Base-by-base conservation (phyloP, 1,140 invertebrate species). In the Drosophila littoralis region DNA sequence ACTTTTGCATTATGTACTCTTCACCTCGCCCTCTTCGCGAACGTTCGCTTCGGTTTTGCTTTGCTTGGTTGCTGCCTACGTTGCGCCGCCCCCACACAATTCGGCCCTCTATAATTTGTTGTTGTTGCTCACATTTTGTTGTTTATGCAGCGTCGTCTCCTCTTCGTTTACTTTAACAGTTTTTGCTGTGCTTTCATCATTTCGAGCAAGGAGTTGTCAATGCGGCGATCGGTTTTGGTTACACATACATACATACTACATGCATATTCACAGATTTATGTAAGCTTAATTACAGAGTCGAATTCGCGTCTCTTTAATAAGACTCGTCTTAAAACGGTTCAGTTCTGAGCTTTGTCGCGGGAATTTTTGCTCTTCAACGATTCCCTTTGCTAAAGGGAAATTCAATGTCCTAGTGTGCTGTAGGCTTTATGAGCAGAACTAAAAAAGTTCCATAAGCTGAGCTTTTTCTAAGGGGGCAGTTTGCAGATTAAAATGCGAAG, bases 81-180 rank as follows among this genome's bases (percentile, higher is more conserved):
- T 61, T 71, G 63, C 78, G 63, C 79, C 82, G 82, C 82, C 83
- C 82, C 79, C 82, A 86, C 79, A 75, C 65, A 70, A 70, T 66
- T 70, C 77, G 64, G 65, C 66, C 64, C 79, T 73, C 71, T 77
- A 68, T 77, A 28, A 13, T 13, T 35, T 65, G 75, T 79, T 82
- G 64, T 60, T 63, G 67, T 48, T 71, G 45, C 43, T 63, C 60
- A 63, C 60, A 67, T 54, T 71, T 55, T 64, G 46, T 68, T 71
- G 65, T 68, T 77, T 66, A 42, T 76, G 35, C 45, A 48, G 50
- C 36, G 46, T 48, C 42, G 54, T 71, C 71, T 76, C 72, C 65
- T 75, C 76, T 84, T 83, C 75, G 54, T 52, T 69, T 69, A 57
- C 55, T 72, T 76, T 64, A 69, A 40, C 60, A 61, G 60, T 81